Evolutionary conservation across 2,113 vertebrate species (phyloP).

Genomic region (Onychostruthus taczanowskii): DNA sequence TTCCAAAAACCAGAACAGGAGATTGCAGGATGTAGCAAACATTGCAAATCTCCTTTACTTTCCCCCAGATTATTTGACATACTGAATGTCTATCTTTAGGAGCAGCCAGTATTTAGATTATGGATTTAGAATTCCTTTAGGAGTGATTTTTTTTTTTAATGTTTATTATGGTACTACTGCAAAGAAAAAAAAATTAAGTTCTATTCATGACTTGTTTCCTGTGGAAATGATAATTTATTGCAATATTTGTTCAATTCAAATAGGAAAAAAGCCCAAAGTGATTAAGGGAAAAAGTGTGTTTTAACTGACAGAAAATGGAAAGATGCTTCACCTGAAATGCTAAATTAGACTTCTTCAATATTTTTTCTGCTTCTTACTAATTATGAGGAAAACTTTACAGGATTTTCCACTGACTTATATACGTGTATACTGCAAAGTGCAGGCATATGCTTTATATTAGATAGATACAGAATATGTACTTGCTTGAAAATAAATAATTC

Average conservation of each 20-base stretch:
- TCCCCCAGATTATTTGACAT: background rate
- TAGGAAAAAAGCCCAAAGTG: background rate
- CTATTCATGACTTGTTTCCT: background rate
- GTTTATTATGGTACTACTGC: background rate
- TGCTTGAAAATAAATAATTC: conserved; percentile 27
- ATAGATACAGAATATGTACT: background rate
- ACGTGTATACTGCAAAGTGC: background rate
- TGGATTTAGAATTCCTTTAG: background rate
- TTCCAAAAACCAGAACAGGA: background rate
- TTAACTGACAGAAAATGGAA: background rate
- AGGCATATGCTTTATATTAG: background rate
- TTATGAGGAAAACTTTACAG: background rate
- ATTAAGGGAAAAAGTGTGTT: background rate
- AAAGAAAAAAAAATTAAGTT: background rate
- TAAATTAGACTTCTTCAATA: background rate
- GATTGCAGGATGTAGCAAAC: background rate
- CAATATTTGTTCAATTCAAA: background rate
- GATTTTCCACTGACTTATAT: background rate
- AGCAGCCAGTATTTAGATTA: background rate
- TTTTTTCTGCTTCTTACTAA: background rate
- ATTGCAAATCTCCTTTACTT: background rate
- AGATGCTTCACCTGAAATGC: background rate
- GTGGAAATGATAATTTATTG: background rate
- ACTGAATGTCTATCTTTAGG: background rate
- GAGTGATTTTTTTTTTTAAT: background rate